These are phyloP conservation scores for Piliocolobus tephrosceles DNA, from an alignment of 2,113 vertebrate species.

Conservation along the genomic window DNA sequence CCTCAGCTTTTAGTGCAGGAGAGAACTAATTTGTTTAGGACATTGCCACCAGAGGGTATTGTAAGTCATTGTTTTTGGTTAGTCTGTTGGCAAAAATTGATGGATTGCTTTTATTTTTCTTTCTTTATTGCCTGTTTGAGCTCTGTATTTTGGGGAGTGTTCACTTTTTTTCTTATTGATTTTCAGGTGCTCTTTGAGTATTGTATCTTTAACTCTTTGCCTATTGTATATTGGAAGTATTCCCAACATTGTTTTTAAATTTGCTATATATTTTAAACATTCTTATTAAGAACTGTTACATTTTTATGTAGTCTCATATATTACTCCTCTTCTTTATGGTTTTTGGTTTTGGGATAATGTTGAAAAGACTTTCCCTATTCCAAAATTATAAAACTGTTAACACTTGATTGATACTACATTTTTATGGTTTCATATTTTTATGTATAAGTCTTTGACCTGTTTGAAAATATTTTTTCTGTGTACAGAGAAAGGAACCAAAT, in stretches of 20 bases:
- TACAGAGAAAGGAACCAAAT: background rate
- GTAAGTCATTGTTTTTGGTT: constrained; percentile 17
- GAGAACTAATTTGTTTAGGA: background rate
- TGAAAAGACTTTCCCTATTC: background rate
- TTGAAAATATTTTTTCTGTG: background rate
- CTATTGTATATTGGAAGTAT: background rate
- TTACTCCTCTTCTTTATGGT: background rate
- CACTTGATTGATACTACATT: background rate
- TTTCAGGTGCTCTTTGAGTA: background rate
- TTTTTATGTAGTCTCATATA: background rate
- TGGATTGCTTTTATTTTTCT: background rate
- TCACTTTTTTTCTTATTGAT: background rate
- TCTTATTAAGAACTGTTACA: background rate
- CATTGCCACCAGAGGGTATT: background rate
- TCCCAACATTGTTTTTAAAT: background rate
- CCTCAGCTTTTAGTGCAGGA: background rate
- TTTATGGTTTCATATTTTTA: background rate
- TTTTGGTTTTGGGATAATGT: background rate
- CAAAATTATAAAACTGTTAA: background rate
- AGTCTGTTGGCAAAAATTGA: background rate
- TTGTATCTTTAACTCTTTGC: background rate
- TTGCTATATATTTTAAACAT: background rate
- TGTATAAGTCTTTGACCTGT: background rate
- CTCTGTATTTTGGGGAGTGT: background rate
- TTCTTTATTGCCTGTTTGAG: background rate